These are phyloP conservation scores for Xerus rutilus DNA, from an alignment of 2,797 vertebrate genomes.

Conservation along the genomic window DNA sequence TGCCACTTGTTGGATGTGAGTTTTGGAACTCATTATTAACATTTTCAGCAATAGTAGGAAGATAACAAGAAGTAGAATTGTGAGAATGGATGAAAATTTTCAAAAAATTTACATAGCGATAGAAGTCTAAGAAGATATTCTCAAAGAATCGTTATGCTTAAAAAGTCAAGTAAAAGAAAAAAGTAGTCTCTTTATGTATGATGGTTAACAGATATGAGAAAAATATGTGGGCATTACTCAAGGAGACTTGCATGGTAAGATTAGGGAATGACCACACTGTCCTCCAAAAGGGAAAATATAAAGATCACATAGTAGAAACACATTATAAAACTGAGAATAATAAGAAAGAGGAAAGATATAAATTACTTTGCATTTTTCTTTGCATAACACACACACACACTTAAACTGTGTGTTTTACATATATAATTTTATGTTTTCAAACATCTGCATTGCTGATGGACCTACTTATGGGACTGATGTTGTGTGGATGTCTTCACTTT, in stretches of 20 bases:
- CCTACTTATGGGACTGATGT: not conserved
- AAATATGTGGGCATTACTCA: not conserved
- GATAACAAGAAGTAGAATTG: not conserved
- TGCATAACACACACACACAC: not conserved
- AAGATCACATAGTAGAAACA: not conserved
- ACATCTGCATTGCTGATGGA: not conserved
- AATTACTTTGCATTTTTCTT: not conserved
- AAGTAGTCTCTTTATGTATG: not conserved
- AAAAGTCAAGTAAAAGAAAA: slow-evolving; percentile 1
- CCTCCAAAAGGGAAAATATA: not conserved
- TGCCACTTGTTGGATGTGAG: not conserved
- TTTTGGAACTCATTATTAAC: not conserved
- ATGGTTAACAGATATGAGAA: not conserved
- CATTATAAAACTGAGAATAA: not conserved
- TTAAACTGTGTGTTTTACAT: not conserved
- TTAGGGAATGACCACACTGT: rapidly evolving
- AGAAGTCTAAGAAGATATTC: not conserved
- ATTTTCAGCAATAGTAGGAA: not conserved
- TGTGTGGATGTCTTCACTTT: not conserved
- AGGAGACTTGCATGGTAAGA: not conserved
- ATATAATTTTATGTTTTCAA: not conserved
- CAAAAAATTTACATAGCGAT: not conserved
- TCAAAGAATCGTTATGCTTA: not conserved
- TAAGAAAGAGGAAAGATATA: not conserved
- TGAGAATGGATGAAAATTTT: not conserved